Evolutionary conservation across 2,888 invertebrate genomes (phyloP), one percentile per base, ranked within the genome.

Genomic region (Saturnia japonica): DNA sequence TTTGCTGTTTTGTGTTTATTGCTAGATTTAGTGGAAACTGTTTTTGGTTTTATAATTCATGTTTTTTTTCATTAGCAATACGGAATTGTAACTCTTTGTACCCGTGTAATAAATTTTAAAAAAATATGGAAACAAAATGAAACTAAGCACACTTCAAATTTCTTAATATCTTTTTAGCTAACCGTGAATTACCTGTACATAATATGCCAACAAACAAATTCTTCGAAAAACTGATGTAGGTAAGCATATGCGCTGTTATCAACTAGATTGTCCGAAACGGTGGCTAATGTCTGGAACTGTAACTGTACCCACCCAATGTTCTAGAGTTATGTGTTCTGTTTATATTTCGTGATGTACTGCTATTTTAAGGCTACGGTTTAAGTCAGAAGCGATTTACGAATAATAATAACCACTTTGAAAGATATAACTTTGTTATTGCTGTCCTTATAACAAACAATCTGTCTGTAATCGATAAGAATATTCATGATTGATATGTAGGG

Each of bases 261-360:
- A 28, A 57, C 45, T 62, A 25, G 43, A 84, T 88, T 82, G 77
- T 82, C 81, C 82, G 87, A 87, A 89, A 64, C 89, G 81, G 90
- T 87, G 88, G 89, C 88, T 71, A 72, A 74, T 78, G 74, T 73
- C 70, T 76, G 73, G 77, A 85, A 85, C 81, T 81, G 85, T 84
- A 84, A 81, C 80, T 74, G 74, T 78, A 80, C 73, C 74, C 77
- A 80, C 75, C 77, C 77, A 77, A 80, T 79, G 80, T 76, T 78
- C 78, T 77, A 77, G 79, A 77, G 79, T 80, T 78, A 76, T 78
- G 74, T 74, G 80, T 80, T 84, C 85, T 90, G 88, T 88, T 89
- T 89, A 89, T 86, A 84, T 87, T 89, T 88, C 79, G 84, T 85
- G 85, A 78, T 82, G 85, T 88, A 84, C 84, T 85, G 85, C 82